A percentile compares a stretch with the other conserved stretches of the same genome.
Conservation (phyloP, 2,888 invertebrate genomes). For the Pasiphila rectangulata region DNA sequence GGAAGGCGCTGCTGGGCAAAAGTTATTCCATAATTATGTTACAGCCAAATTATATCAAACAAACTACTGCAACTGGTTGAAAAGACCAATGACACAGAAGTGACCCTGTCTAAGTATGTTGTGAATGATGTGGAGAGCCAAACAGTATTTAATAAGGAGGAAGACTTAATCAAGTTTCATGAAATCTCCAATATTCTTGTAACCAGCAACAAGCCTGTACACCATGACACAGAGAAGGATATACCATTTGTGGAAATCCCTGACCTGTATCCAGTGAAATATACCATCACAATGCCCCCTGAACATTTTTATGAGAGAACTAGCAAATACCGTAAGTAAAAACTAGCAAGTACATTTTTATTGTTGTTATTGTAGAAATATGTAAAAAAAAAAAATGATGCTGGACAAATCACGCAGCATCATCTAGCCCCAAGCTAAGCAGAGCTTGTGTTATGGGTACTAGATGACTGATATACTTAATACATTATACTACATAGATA, state of each 20-base stretch:
- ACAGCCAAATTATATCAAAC: constrained; percentile 83
- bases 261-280: constrained; percentile 87
- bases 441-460: too few species aligned
- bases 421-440: too few species aligned
- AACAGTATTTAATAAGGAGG: constrained; percentile 81
- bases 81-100: constrained; percentile 77
- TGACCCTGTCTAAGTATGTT: constrained; percentile 79
- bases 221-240: constrained; percentile 72
- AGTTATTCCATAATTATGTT: too few species aligned
- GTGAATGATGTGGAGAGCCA: constrained; percentile 81
- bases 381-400: too few species aligned
- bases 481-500: too few species aligned
- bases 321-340: constrained; percentile 86
- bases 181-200: constrained; percentile 84
- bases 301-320: constrained; percentile 83
- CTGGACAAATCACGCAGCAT: too few species aligned
- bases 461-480: too few species aligned
- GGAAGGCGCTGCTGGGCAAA: too few species aligned
- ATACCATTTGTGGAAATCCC: constrained; percentile 82
- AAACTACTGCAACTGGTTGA: constrained; percentile 86
- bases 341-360: background rate
- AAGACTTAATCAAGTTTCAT: constrained; percentile 83
- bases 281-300: constrained; percentile 83
- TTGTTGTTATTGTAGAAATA: too few species aligned
- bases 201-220: constrained; percentile 82